Conservation (phyloP, 2,113 vertebrate species). For the Callocephalon fimbriatum region DNA sequence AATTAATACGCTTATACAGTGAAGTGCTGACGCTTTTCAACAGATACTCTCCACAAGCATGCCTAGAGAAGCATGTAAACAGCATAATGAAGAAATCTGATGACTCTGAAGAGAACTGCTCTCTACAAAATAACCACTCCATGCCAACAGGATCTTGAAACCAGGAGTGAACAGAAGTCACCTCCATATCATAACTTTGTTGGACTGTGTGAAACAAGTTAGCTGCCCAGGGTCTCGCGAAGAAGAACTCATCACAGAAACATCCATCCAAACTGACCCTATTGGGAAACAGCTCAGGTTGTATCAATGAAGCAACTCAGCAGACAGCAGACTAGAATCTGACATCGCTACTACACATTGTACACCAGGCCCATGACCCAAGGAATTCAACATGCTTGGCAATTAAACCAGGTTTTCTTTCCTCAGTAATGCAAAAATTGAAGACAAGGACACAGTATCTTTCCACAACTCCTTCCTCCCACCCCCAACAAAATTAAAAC, state of each 20-base stretch:
- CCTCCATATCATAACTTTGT: background rate
- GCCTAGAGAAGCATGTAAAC: background rate
- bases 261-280: background rate
- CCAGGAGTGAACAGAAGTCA: background rate
- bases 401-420: background rate
- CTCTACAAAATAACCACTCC: background rate
- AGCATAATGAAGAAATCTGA: background rate
- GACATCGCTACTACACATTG: background rate
- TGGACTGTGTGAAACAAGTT: background rate
- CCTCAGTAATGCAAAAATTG: background rate
- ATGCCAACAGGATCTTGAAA: background rate
- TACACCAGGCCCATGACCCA: background rate
- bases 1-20: background rate
- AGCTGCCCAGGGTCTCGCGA: background rate
- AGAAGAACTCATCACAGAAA: fast-evolving
- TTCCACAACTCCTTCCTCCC: background rate
- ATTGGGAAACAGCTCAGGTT: background rate
- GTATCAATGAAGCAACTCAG: background rate
- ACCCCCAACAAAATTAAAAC: background rate
- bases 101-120: fast-evolving
- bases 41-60: fast-evolving
- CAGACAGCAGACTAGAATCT: background rate
- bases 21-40: background rate
- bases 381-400: background rate
- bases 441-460: background rate